Conservation (phyloP, 2,113 vertebrate species). For the Tupaia tana region DNA sequence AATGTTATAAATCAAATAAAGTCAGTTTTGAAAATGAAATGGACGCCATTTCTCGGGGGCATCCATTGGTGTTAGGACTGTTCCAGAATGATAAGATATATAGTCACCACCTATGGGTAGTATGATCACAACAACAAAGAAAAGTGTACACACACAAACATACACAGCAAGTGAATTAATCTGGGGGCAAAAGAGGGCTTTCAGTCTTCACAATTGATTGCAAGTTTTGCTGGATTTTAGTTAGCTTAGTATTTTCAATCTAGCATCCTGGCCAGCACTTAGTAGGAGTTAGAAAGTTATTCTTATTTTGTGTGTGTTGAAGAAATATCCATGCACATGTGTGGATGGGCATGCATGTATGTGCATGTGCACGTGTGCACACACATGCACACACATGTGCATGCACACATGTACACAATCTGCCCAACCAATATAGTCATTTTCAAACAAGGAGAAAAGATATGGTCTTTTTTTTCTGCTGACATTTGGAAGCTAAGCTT, state of each 20-base stretch:
- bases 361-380: fast-evolving
- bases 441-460: slow-evolving; percentile 39
- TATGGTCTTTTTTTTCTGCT: not conserved
- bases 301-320: not conserved
- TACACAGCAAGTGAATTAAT: not conserved
- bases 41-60: not conserved
- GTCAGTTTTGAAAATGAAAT: not conserved
- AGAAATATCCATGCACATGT: not conserved
- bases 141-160: not conserved
- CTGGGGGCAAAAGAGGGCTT: not conserved
- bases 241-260: not conserved
- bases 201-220: fast-evolving
- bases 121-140: not conserved
- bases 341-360: fast-evolving
- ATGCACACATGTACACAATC: not conserved
- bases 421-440: not conserved
- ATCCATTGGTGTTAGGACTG: no score
- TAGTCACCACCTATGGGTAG: no score
- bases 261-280: not conserved
- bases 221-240: not conserved
- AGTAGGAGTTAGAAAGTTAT: not conserved
- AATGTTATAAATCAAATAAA: not conserved
- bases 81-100: not conserved
- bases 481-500: slow-evolving; percentile 34
- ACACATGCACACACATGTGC: not conserved